phyloP scores from a whole-genome alignment of 2,797 vertebrate genomes.

The Pangasius mekongensis region DNA sequence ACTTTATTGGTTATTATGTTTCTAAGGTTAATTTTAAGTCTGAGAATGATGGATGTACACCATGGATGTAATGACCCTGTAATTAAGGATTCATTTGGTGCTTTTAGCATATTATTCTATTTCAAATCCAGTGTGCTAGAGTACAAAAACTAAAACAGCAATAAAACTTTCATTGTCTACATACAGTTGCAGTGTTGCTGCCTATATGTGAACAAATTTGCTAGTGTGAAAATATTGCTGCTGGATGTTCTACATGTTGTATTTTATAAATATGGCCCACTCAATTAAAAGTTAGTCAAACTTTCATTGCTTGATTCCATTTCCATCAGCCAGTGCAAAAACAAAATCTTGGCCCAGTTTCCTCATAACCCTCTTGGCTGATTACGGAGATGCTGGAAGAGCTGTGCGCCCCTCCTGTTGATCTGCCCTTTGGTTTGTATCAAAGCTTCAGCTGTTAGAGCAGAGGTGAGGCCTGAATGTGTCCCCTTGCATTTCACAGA shows the following conservation, averaged over 20 bases:
- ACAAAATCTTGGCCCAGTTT: background rate
- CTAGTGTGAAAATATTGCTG: background rate
- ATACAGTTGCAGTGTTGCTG: background rate
- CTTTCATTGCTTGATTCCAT: background rate
- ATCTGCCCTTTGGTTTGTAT: slow-evolving; percentile 20
- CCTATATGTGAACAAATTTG: background rate
- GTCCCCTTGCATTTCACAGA: slow-evolving; percentile 18
- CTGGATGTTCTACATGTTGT: background rate
- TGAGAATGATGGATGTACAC: no score
- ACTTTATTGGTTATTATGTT: background rate
- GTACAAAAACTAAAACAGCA: background rate
- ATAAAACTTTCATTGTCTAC: background rate
- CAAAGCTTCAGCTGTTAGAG: slow-evolving; percentile 36
- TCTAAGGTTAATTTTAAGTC: background rate
- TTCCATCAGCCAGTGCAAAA: slow-evolving; percentile 2
- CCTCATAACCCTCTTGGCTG: background rate
- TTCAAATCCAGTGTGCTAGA: background rate
- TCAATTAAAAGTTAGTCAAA: background rate
- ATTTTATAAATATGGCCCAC: background rate
- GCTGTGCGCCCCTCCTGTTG: background rate
- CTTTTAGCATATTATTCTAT: background rate
- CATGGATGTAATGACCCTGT: no score
- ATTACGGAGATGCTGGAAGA: background rate
- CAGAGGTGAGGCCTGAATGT: background rate
- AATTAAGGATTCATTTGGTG: background rate